A percentile compares a stretch with the other conserved stretches of the same genome.
Evolutionary conservation across 1,140 invertebrate genomes (phyloP).

Genomic region (Diabrotica virgifera): DNA sequence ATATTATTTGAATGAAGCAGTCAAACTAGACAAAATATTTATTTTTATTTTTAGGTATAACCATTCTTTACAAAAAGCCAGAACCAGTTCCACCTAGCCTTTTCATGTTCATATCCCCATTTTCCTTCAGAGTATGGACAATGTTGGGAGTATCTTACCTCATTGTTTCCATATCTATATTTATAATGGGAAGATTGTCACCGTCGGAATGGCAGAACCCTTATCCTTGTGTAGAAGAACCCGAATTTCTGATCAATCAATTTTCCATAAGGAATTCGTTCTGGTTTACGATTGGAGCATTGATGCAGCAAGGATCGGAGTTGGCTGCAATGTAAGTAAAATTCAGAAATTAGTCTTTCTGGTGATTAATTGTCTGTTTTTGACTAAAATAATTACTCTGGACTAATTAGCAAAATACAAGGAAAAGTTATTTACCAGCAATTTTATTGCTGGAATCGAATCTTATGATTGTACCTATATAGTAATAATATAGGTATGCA

Average conservation of each 20-base stretch:
- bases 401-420: too few relatives aligned
- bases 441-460: too few relatives aligned
- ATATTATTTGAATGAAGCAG: too few relatives aligned
- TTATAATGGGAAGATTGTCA: conserved; percentile 70
- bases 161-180: conserved; percentile 68
- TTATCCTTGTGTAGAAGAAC: conserved; percentile 68
- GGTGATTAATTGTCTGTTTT: too few relatives aligned
- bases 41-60: conserved; percentile 55
- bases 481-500: too few relatives aligned
- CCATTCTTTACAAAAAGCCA: conserved; percentile 72
- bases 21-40: too few relatives aligned
- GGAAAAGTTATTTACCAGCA: too few relatives aligned
- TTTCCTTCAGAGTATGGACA: conserved; percentile 77
- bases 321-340: conserved; percentile 63
- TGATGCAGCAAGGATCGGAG: conserved; percentile 85
- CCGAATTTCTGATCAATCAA: conserved; percentile 65
- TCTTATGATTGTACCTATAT: too few relatives aligned
- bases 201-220: conserved; percentile 76
- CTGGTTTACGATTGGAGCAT: conserved; percentile 56
- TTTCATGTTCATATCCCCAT: conserved; percentile 78
- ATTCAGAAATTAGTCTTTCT: neutral
- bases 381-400: too few relatives aligned
- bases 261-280: conserved; percentile 63
- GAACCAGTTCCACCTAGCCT: conserved; percentile 67
- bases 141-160: conserved; percentile 70